Evolutionary conservation across 2,888 invertebrate genomes (phyloP).

Genomic region (Xanthostigma xanthostigma): DNA sequence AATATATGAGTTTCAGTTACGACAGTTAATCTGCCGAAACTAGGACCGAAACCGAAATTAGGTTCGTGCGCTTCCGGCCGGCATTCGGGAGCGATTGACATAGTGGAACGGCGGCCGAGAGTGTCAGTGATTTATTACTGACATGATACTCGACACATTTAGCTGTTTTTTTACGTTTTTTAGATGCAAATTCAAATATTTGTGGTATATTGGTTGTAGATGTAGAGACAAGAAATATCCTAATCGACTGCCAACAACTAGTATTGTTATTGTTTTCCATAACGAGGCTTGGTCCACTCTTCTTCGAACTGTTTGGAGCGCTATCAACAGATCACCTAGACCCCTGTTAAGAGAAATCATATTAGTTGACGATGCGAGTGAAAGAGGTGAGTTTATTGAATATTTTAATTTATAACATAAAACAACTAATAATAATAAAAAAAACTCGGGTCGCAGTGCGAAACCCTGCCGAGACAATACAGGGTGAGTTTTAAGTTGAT

Average conservation of each 20-base stretch:
- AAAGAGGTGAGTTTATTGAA: constrained; percentile 44
- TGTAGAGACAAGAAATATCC: constrained; percentile 41
- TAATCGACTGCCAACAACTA: constrained; percentile 65
- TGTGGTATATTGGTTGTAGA: constrained; percentile 29
- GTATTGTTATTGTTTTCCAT: constrained; percentile 92
- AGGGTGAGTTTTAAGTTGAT: background rate
- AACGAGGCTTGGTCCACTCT: constrained; percentile 99
- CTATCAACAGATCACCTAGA: constrained; percentile 73
- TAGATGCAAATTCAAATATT: background rate
- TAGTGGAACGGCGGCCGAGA: too few species aligned
- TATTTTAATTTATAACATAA: constrained; percentile 1
- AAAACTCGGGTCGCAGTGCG: too few species aligned
- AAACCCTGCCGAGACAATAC: background rate
- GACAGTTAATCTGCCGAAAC: too few species aligned
- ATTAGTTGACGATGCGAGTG: constrained; percentile 78
- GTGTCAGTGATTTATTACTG: too few species aligned
- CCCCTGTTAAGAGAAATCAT: constrained; percentile 68
- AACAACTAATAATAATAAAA: constrained; percentile 1
- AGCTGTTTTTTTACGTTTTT: background rate
- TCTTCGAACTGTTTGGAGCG: constrained; percentile 86
- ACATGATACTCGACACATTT: too few species aligned
- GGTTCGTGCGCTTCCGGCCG: too few species aligned
- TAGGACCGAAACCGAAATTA: too few species aligned
- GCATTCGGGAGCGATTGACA: too few species aligned
- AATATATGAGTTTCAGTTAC: too few species aligned